Evolutionary conservation across 2,797 vertebrate species (phyloP), one percentile per base, ranked within the genome.

Genomic region (Gallinago stenura): DNA sequence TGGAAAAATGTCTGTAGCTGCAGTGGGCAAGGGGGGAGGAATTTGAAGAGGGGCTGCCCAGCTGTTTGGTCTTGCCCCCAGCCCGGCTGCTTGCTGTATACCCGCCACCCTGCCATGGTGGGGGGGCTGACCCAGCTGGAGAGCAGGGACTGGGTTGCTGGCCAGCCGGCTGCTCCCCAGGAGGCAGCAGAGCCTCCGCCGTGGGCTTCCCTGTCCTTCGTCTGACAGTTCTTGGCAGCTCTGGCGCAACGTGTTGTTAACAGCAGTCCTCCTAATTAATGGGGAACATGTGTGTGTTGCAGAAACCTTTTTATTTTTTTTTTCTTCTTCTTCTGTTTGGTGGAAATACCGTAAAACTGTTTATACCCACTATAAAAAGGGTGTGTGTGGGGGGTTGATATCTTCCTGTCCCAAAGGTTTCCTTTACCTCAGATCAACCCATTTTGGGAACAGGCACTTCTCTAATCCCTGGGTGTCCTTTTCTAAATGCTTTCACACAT

Each of bases 241-340:
- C 94, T 92, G 95, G 95, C 4, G 78, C 92, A 97, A 95, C 91
- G 93, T 97, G 97, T 97, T 97, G 96, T 97, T 96, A 97, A 94
- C 96, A 97, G 95, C 95, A 93, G 96, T 93, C 91, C 78, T 95
- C 90, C 92, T 97, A 97, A 97, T 97, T 97, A 97, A 97, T 97
- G 92, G 95, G 77, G 97, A 97, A 97, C 96, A 97, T 97, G 95
- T 97, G 96, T 96, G 83, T 95, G 56, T 92, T 96, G 95, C 93
- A 96, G 93, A 96, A 96, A 96, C 61, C 31, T 87, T 75, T 60
- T 50, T 58, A 19, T 12, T 13, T 20, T 70, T 58, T 54, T 53
- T 21, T 43, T 12, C 4, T 85, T 12, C 4, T 85, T 87, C 35
- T 84, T 71, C 68, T 90, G 45, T 90, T 93, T 85, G 68, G 89